These are phyloP conservation scores for Diplodus puntazzo DNA, from an alignment of 2,797 vertebrate species.

Conservation along the genomic window DNA sequence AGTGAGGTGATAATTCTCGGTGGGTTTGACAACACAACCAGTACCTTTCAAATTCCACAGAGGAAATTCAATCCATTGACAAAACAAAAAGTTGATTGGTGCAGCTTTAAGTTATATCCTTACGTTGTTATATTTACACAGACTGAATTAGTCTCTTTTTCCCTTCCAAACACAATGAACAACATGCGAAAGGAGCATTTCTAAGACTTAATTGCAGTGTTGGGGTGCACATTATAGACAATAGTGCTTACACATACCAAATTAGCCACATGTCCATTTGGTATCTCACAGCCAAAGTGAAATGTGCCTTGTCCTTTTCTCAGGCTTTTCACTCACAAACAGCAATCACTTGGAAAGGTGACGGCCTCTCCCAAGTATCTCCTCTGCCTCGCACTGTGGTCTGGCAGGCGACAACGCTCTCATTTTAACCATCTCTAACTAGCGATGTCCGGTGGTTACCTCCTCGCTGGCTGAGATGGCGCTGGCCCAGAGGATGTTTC, in stretches of 20 bases:
- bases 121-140: neutral
- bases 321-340: conserved; percentile 47
- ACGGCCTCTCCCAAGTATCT: conserved; percentile 57
- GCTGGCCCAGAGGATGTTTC: conserved; percentile 66
- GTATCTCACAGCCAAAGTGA: conserved; percentile 31
- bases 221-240: conserved; percentile 1
- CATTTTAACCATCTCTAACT: conserved; percentile 65
- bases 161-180: conserved; percentile 4
- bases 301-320: conserved; percentile 36
- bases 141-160: conserved; percentile 6
- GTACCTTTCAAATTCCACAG: neutral
- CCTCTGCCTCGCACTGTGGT: conserved; percentile 63
- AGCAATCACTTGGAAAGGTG: conserved; percentile 40
- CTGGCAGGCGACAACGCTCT: conserved; percentile 53
- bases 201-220: neutral
- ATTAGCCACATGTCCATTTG: conserved; percentile 31
- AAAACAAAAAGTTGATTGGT: neutral
- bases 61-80: neutral
- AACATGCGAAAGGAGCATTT: conserved; percentile 3
- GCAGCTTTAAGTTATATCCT: neutral
- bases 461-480: conserved; percentile 51
- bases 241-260: conserved; percentile 1
- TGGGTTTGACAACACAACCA: neutral
- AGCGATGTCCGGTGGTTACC: conserved; percentile 72
- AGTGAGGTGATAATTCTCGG: neutral